Conservation (phyloP, 2,888 invertebrate genomes). For the Creontiades dilutus region DNA sequence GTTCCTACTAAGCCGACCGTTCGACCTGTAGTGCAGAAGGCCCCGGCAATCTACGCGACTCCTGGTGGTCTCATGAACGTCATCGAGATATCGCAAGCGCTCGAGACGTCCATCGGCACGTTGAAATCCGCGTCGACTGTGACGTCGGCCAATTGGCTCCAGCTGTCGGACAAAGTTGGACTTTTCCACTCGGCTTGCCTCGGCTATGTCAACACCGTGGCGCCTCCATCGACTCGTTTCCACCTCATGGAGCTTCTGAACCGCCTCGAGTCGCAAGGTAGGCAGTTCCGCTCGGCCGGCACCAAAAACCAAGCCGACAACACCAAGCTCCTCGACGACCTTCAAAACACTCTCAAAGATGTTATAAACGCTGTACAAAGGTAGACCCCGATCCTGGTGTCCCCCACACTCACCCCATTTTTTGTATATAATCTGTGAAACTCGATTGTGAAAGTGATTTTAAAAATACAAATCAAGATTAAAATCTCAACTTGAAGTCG, state of each 20-base stretch:
- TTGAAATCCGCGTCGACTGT: conserved; percentile 81
- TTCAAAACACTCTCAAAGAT: conserved; percentile 86
- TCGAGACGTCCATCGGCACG: conserved; percentile 84
- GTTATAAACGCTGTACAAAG: conserved; percentile 81
- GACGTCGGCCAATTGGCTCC: conserved; percentile 86
- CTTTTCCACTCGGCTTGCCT: conserved; percentile 90
- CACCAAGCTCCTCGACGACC: conserved; percentile 85
- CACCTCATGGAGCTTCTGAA: conserved; percentile 89
- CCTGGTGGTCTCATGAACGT: conserved; percentile 82
- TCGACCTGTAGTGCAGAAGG: conserved; percentile 78
- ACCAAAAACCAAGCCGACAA: conserved; percentile 85
- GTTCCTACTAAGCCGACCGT: conserved; percentile 83
- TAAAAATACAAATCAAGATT: conserved; percentile 10
- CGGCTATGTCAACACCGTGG: conserved; percentile 88
- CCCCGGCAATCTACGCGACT: conserved; percentile 88
- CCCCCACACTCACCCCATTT: conserved; percentile 64
- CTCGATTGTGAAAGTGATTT: conserved; percentile 6
- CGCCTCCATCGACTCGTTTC: conserved; percentile 92
- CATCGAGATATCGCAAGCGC: conserved; percentile 83
- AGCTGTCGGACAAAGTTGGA: conserved; percentile 88
- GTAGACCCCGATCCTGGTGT: conserved; percentile 68
- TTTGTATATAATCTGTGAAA: conserved; percentile 71
- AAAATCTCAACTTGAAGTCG: not conserved
- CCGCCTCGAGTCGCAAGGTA: conserved; percentile 85
- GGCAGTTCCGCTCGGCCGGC: conserved; percentile 85